phyloP scores from a whole-genome alignment of 2,888 invertebrate species.

The Ophion ellenae region DNA sequence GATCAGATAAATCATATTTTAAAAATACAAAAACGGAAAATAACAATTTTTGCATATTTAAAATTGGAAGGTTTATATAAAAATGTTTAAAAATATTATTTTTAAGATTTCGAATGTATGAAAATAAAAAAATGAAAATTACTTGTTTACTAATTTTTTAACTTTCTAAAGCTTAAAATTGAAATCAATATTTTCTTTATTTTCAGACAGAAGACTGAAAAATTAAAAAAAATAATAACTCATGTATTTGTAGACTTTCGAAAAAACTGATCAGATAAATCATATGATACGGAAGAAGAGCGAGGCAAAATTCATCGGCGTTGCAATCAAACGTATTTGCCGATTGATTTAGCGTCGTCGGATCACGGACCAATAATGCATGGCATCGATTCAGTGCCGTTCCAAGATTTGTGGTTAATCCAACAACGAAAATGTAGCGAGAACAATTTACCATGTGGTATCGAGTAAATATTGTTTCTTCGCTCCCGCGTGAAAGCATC shows the following conservation, averaged over 20 bases:
- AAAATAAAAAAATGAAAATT: too few relatives aligned
- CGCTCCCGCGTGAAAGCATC: not conserved
- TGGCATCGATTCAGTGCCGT: slow-evolving; percentile 10
- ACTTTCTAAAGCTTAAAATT: too few relatives aligned
- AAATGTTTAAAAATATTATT: too few relatives aligned
- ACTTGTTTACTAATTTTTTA: too few relatives aligned
- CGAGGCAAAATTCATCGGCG: not conserved
- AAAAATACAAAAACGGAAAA: too few relatives aligned
- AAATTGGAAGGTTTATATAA: too few relatives aligned
- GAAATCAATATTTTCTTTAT: too few relatives aligned
- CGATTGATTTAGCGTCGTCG: slow-evolving; percentile 14
- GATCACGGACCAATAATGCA: not conserved
- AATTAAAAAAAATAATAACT: too few relatives aligned
- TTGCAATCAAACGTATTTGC: not conserved
- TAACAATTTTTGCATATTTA: too few relatives aligned
- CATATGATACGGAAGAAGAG: not conserved
- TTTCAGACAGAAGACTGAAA: too few relatives aligned
- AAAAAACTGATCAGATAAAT: not conserved
- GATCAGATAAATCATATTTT: not conserved
- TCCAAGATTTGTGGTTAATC: slow-evolving; percentile 8
- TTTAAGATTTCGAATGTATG: too few relatives aligned
- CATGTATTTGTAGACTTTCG: too few relatives aligned
- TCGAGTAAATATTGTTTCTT: slow-evolving; percentile 30
- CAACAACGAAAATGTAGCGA: slow-evolving; percentile 20
- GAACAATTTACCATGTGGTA: slow-evolving; percentile 22